These are phyloP conservation scores for Rhinogobius similis DNA, from an alignment of 2,113 vertebrate genomes.

Conservation along the genomic window DNA sequence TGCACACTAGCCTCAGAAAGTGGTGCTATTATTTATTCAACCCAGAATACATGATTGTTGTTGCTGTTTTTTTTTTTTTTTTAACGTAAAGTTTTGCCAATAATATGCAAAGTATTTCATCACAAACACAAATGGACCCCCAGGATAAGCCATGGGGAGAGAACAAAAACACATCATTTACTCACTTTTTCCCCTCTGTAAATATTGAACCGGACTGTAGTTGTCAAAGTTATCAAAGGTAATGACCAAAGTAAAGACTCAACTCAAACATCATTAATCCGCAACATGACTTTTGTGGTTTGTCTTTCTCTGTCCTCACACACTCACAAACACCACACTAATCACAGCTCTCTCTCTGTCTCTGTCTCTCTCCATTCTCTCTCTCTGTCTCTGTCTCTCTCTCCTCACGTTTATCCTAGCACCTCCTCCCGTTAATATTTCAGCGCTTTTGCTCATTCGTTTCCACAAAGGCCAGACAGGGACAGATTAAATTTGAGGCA, in stretches of 20 bases:
- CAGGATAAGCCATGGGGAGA: not conserved
- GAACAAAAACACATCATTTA: not conserved
- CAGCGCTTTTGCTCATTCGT: slow-evolving; percentile 51
- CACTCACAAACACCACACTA: slow-evolving; percentile 3
- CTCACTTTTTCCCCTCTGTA: not conserved
- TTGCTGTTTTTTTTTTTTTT: too few species aligned
- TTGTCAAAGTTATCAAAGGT: not conserved
- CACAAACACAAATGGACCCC: too few species aligned
- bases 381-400: not conserved
- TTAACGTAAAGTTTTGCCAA: too few species aligned
- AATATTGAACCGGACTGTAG: not conserved
- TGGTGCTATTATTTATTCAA: too few species aligned
- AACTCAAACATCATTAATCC: slow-evolving; percentile 2
- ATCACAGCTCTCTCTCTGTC: not conserved
- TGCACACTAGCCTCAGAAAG: too few species aligned
- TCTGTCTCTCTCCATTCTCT: not conserved
- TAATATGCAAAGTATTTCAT: too few species aligned
- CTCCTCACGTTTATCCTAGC: slow-evolving; percentile 34
- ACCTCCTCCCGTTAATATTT: slow-evolving; percentile 51
- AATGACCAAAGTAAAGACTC: not conserved
- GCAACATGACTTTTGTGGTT: not conserved
- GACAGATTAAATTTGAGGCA: slow-evolving; percentile 73
- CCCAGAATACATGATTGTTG: too few species aligned
- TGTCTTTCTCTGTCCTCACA: not conserved
- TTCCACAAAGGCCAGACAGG: slow-evolving; percentile 65